These are phyloP conservation scores for Drosophila birchii DNA, from an alignment of 2,888 invertebrate species.

Conservation along the genomic window DNA sequence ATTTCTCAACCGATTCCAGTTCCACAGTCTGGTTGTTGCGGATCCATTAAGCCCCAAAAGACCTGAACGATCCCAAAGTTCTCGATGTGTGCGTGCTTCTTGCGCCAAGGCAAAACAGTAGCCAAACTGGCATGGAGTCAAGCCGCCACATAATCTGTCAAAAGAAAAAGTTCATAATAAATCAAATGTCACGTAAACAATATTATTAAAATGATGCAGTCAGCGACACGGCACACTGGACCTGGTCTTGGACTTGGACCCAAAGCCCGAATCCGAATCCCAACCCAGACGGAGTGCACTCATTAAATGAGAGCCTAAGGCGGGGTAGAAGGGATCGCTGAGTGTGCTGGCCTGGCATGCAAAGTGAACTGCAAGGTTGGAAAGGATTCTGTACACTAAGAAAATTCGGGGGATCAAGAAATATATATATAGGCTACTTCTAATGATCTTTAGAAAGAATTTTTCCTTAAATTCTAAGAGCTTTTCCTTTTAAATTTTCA, in stretches of 20 bases:
- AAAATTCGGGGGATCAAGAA: background rate
- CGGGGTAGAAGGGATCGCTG: conserved; percentile 30
- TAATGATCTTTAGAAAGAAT: background rate
- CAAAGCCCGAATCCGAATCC: background rate
- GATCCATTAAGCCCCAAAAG: conserved; percentile 37
- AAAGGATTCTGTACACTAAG: conserved; percentile 23
- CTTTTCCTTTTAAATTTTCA: background rate
- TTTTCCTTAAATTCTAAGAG: fast-evolving
- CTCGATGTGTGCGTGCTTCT: conserved; percentile 51
- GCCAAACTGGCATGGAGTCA: conserved; percentile 66
- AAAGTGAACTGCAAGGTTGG: conserved; percentile 42
- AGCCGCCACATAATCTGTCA: conserved; percentile 82
- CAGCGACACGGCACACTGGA: conserved; percentile 47
- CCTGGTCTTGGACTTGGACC: conserved; percentile 7
- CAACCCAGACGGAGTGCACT: conserved; percentile 42
- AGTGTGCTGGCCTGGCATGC: conserved; percentile 46
- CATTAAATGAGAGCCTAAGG: conserved; percentile 62
- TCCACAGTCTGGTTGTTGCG: conserved; percentile 27
- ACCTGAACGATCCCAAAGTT: conserved; percentile 26
- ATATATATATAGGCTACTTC: background rate
- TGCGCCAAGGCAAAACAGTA: conserved; percentile 61
- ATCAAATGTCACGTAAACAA: conserved; percentile 82
- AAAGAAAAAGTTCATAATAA: conserved; percentile 82
- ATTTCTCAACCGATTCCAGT: conserved; percentile 11
- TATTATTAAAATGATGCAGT: conserved; percentile 76